These are phyloP conservation scores for Notodonta dromedarius DNA, from an alignment of 2,888 invertebrate genomes.

Conservation along the genomic window DNA sequence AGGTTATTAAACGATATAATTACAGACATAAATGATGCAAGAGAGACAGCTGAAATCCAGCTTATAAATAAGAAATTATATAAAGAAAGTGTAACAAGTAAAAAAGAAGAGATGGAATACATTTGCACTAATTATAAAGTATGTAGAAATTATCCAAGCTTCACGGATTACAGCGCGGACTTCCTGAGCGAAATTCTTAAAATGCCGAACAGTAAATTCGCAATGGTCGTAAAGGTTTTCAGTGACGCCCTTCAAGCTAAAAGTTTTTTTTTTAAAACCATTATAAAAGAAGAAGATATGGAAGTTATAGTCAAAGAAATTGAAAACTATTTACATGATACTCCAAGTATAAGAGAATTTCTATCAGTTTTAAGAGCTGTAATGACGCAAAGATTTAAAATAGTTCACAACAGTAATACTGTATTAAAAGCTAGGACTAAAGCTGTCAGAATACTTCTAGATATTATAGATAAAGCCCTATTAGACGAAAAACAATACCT, in stretches of 20 bases:
- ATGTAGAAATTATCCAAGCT: conserved; percentile 51
- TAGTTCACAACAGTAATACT: conserved; percentile 19
- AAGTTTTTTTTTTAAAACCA: conserved; percentile 28
- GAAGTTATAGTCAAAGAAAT: conserved; percentile 28
- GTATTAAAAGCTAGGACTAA: conserved; percentile 32
- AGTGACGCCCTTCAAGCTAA: conserved; percentile 22
- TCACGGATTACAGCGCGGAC: conserved; percentile 46
- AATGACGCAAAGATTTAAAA: conserved; percentile 43
- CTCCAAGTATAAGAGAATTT: conserved; percentile 27
- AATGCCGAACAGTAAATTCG: conserved; percentile 39
- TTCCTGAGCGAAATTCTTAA: conserved; percentile 43
- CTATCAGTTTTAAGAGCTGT: conserved; percentile 28
- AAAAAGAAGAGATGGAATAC: conserved; percentile 39
- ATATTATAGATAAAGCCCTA: conserved; percentile 54
- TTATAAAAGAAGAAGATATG: conserved; percentile 37
- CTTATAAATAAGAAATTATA: conserved; percentile 22
- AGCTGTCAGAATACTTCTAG: conserved; percentile 48
- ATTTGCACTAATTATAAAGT: conserved; percentile 40
- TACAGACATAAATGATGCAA: conserved; percentile 6
- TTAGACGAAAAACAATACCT: conserved; percentile 33
- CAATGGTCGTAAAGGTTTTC: conserved; percentile 20
- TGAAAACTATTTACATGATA: conserved; percentile 10
- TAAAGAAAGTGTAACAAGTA: conserved; percentile 28
- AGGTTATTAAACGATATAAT: conserved; percentile 29
- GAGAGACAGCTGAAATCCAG: conserved; percentile 5